Evolutionary conservation across 2,113 vertebrate genomes (phyloP), one percentile per base, ranked within the genome.

Genomic region (Microtus richardsoni): DNA sequence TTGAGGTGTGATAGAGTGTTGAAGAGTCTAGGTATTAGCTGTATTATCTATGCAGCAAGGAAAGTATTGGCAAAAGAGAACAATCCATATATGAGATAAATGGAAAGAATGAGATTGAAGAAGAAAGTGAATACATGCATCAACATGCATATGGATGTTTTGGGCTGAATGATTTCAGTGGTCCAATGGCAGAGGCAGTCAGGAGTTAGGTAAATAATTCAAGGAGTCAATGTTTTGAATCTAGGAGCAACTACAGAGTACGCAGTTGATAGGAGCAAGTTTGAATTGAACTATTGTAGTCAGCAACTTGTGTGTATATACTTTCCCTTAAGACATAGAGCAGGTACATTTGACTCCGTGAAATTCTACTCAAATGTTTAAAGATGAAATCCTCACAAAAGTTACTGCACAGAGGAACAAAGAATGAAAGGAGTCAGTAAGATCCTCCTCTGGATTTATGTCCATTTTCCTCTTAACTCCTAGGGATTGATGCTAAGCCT

Each of bases 301-400:
- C n/a, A 30, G 30, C 3, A 16, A 19, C 24, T 60, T 39, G n/a
- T 36, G 19, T 68, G 17, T 17, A n/a, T 26, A 12, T 88, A 39
- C 52, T 60, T 91, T 30, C 30, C 16, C 26, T 44, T 62, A 60
- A 91, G n/a, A 84, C 26, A 62, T 24, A 24, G 28, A 74, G 36
- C 10, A 74, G 3, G 9, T 19, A n/a, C 16, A 2, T 74, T 79
- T 62, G 75, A 30, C 33, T 39, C 54, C 19, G 91, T 10, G 7
- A 83, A 71, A 62, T 80, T 79, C n/a, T 89, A 68, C 30, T 28
- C 21, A 89, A 68, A 12, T 44, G n/a, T 92, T 83, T 90, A 54
- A 66, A 87, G 26, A 21, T 17, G 1, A 94, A 49, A 87, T 66
- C 21, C 12, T 66, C 60, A 49, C 36, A 52, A 3, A 28, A 39